Evolutionary conservation across 1,140 invertebrate species (phyloP), one percentile per base, ranked within the genome.

Genomic region (Idris sp.): DNA sequence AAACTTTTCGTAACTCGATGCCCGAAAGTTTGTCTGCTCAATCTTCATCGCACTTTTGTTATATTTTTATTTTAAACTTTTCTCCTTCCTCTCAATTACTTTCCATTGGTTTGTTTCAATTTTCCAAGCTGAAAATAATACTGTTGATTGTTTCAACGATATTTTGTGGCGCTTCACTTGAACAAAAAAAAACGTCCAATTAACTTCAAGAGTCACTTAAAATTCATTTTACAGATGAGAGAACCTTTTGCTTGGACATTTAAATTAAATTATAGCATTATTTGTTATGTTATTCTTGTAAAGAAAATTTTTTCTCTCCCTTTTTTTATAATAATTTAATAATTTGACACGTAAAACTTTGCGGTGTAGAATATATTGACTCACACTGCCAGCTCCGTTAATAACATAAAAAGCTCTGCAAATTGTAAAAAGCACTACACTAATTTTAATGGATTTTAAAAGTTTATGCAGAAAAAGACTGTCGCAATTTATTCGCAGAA

Each of bases 371-470:
- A n/a, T n/a, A n/a, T n/a, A n/a, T n/a, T n/a, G n/a, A n/a, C n/a
- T n/a, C n/a, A n/a, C n/a, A n/a, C n/a, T n/a, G n/a, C n/a, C n/a
- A n/a, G n/a, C n/a, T 3, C 9, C 43, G 30, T 26, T 30, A 33
- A 31, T 44, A 58, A 26, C 40, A 44, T 44, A 46, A 59, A 19
- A 16, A 44, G 25, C 0, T 6, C 26, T 16, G 18, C 46, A 59
- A 59, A 59, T 59, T 36, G 18, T 18, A 7, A 44, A 18, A 56
- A 56, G 26, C 26, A 11, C 11, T 18, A 8, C 40, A 25, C n/a
- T n/a, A 58, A 58, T 43, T 43, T 35, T 46, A 46, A 59, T 46
- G 54, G 41, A 36, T 59, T 59, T 35, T 11, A 44, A 59, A 36
- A 41, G 25, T 43, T 59, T 36, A 31, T 44, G 19, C 4, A 10